Base-by-base conservation (phyloP, 2,113 vertebrate genomes). In the Monopterus albus region DNA sequence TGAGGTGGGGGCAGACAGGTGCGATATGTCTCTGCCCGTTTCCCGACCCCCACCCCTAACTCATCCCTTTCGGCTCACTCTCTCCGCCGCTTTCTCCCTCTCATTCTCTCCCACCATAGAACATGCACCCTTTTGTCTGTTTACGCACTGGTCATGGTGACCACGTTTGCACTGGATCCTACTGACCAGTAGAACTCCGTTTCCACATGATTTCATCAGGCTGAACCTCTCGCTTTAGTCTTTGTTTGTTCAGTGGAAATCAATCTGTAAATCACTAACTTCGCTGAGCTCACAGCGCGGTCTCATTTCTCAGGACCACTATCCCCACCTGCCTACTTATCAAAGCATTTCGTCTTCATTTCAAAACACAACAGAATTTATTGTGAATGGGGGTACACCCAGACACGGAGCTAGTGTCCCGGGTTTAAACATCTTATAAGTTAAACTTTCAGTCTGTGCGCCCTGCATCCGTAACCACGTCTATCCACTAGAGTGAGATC, bases 391-490 rank as follows among this genome's bases (percentile, higher is more conserved):
- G 47, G 12, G 17, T 13, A 49, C n/a, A 20, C 29, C 21, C 69
- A 31, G 23, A 65, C 57, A 6, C 6, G 35, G 29, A 49, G 39
- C 11, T 1, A 21, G 33, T 36, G 21, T 39, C 12, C n/a, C 14
- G 1, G 3, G 8, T 47, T 56, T 7, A 5, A 3, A 60, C 28
- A 62, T 47, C 11, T 13, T 1, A 1, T 2, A 56, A 74, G 50
- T 83, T 29, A 12, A 78, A 85, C 72, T 81, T 87, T 75, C 46
- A 36, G 25, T 56, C 3, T 56, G 51, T 52, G 79, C 81, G 68
- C 76, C n/a, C 25, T 11, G 39, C 25, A 64, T 15, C 31, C 23
- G 15, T 23, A 38, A 28, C 31, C 26, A 12, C 17, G 53, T n/a
- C 4, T 4, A 2, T 18, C 53, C 53, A n/a, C 29, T 38, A 9